Evolutionary conservation across 2,888 invertebrate species (phyloP), one percentile per base, ranked within the genome.

Genomic region (Plutella xylostella): DNA sequence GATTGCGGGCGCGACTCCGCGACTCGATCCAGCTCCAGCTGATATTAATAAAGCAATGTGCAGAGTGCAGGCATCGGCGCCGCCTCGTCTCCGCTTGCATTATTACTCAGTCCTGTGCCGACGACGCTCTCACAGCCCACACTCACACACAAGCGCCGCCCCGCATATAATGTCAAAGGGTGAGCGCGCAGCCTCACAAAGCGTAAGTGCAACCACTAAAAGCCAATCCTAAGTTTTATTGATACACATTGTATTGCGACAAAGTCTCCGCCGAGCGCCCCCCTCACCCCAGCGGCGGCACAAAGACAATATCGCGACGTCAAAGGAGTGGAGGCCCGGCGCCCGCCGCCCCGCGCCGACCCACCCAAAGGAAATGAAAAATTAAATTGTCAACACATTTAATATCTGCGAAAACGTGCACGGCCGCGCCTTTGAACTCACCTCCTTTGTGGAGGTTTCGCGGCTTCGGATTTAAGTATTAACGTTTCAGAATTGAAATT

Each of bases 161-260:
- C 68, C 74, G 72, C 70, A 72, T 79, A 77, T 79, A 78, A 79
- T 79, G 80, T 82, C 83, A 82, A 82, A 82, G 82, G 82, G 80
- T 80, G 78, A 80, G 74, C 79, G 59, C 71, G 78, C 74, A 75
- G 82, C 78, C 73, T 78, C 82, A 80, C 80, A 82, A 82, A 82
- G 80, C 82, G 83, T 83, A 82, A 83, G 84, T 83, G 82, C 83
- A 82, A 82, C 83, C 83, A 82, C 83, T 83, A 84, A 84, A 84
- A 84, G 83, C 83, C 83, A 83, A 84, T 83, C 82, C 83, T 82
- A 83, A 83, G 83, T 84, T 84, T 84, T 84, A 83, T 83, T 83
- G 83, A 83, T 83, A 84, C 83, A 83, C 83, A 83, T 83, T 83
- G 82, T 83, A 83, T 83, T 83, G 84, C 82, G 83, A 84, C 83